Percentiles rank a stretch among this genome's conserved stretches.
These are phyloP conservation scores for Epinotia brunnichana DNA, from an alignment of 2,888 invertebrate genomes.

Conservation along the genomic window DNA sequence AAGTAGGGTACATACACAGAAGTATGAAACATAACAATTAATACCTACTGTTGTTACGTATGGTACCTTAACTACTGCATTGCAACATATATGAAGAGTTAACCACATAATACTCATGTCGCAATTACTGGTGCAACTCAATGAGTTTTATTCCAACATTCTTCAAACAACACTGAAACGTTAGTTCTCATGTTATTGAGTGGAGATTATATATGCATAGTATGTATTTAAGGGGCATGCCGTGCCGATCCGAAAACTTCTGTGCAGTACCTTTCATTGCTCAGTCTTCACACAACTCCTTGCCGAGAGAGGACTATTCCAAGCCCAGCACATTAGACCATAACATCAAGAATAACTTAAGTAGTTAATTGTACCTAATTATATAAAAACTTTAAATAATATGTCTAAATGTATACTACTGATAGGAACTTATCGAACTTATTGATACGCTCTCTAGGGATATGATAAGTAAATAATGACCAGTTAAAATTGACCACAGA, in stretches of 20 bases:
- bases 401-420: background rate
- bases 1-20: constrained; percentile 12
- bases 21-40: constrained; percentile 23
- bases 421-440: background rate
- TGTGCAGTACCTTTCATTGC: constrained; percentile 70
- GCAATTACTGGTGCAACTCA: constrained; percentile 46
- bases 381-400: background rate
- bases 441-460: background rate
- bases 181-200: constrained; percentile 21
- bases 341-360: constrained; percentile 9
- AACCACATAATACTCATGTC: constrained; percentile 48
- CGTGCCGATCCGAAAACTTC: constrained; percentile 50
- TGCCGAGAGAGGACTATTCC: constrained; percentile 49
- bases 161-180: constrained; percentile 18
- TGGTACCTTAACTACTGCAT: constrained; percentile 42
- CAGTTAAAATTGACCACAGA: constrained; percentile 19
- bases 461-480: constrained; percentile 9
- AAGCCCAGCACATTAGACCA: constrained; percentile 36
- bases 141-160: constrained; percentile 32
- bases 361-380: constrained; percentile 1
- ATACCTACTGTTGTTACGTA: constrained; percentile 43
- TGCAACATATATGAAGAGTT: constrained; percentile 50
- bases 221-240: constrained; percentile 50
- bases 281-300: constrained; percentile 60
- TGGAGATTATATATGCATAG: constrained; percentile 2